Conservation (phyloP, 2,888 invertebrate genomes). For the Drosophila longiperda region DNA sequence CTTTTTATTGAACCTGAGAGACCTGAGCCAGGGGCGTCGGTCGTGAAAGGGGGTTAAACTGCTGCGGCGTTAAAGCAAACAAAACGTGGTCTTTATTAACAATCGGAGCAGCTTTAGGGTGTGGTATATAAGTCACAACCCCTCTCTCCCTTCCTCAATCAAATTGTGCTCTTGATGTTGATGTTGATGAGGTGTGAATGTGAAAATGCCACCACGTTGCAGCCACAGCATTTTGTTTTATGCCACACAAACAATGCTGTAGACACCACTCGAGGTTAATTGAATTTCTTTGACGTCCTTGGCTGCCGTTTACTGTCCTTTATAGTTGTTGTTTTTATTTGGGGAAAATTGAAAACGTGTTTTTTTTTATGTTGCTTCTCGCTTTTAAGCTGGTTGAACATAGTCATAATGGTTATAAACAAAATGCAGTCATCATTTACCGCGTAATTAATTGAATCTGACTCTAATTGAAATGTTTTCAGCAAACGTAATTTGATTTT, state of each 20-base stretch:
- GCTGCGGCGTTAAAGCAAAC: conserved; percentile 57
- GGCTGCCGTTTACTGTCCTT: conserved; percentile 32
- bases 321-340: conserved; percentile 13
- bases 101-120: conserved; percentile 26
- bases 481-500: conserved; percentile 31
- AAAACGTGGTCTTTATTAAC: conserved; percentile 60
- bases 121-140: conserved; percentile 38
- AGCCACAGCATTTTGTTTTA: conserved; percentile 67
- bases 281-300: conserved; percentile 80
- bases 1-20: conserved; percentile 52
- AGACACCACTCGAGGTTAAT: conserved; percentile 84
- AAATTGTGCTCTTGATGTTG: conserved; percentile 39
- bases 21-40: conserved; percentile 39
- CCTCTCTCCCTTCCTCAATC: neutral
- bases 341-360: conserved; percentile 66
- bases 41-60: conserved; percentile 42
- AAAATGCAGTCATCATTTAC: conserved; percentile 58
- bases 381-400: conserved; percentile 68
- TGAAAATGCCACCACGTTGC: conserved; percentile 74
- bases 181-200: conserved; percentile 82
- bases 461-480: conserved; percentile 79
- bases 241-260: conserved; percentile 53
- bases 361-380: conserved; percentile 50
- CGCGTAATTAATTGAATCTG: conserved; percentile 80
- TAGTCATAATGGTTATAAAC: conserved; percentile 43